phyloP scores from a whole-genome alignment of 2,888 invertebrate genomes.

The Caenorhabditis angaria region DNA sequence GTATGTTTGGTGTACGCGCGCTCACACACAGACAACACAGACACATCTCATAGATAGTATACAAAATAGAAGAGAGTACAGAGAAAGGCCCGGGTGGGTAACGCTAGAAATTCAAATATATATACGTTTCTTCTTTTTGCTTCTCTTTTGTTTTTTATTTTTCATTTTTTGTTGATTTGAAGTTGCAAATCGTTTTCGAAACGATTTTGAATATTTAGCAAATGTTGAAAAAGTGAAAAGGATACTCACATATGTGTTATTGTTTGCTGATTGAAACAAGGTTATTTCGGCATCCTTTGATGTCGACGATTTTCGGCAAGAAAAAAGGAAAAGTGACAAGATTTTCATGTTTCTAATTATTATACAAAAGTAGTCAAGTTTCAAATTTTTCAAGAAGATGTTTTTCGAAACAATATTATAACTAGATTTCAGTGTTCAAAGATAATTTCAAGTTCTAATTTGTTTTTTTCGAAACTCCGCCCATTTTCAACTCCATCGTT shows the following conservation, averaged over 20 bases:
- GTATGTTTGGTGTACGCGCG: neutral
- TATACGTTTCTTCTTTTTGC: neutral
- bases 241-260: neutral
- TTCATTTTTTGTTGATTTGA: neutral
- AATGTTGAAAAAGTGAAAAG: neutral
- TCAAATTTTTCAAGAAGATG: too few species aligned
- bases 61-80: constrained; percentile 7
- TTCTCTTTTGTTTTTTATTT: neutral
- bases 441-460: neutral
- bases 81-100: constrained; percentile 31
- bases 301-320: neutral
- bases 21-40: neutral
- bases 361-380: too few species aligned
- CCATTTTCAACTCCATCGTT: constrained; percentile 21
- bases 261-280: constrained; percentile 3
- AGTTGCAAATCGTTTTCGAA: neutral
- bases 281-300: neutral
- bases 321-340: neutral
- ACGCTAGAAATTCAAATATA: constrained; percentile 42
- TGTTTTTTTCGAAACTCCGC: constrained; percentile 12
- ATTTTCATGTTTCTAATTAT: neutral
- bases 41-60: constrained; percentile 6
- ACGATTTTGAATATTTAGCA: neutral
- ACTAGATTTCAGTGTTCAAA: neutral
- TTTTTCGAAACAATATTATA: too few species aligned